Percentiles rank a stretch among this genome's conserved stretches.
phyloP scores from a whole-genome alignment of 1,140 invertebrate species.

The Plectus sambesii region DNA sequence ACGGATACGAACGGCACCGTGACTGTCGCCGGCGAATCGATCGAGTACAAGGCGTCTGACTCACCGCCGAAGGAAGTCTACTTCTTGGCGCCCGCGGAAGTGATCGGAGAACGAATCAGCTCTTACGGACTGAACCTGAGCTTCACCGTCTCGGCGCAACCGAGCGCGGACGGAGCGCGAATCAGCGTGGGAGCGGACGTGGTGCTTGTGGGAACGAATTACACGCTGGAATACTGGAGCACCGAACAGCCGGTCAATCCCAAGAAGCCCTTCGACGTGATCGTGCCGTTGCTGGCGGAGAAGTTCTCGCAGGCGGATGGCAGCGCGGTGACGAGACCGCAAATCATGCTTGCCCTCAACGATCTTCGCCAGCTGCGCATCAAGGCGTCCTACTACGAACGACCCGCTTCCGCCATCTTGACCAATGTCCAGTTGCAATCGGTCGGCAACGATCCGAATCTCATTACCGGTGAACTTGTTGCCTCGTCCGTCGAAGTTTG shows the following conservation, averaged over 20 bases:
- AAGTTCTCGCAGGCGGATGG: slow-evolving; percentile 48
- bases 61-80: no score
- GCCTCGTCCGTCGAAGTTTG: slow-evolving; percentile 78
- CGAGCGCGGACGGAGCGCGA: slow-evolving; percentile 50
- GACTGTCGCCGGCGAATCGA: slow-evolving; percentile 22
- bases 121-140: slow-evolving; percentile 40
- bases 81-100: no score
- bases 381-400: slow-evolving; percentile 70
- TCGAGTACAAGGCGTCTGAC: slow-evolving; percentile 23
- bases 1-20: slow-evolving; percentile 16
- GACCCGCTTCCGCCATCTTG: slow-evolving; percentile 53
- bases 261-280: slow-evolving; percentile 44
- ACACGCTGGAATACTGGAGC: slow-evolving; percentile 37
- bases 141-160: slow-evolving; percentile 54
- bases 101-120: no score
- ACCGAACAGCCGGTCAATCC: slow-evolving; percentile 58
- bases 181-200: slow-evolving; percentile 32
- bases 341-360: slow-evolving; percentile 79
- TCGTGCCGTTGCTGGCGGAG: slow-evolving; percentile 59
- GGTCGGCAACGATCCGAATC: slow-evolving; percentile 9
- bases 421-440: slow-evolving; percentile 40
- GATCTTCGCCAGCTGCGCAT: slow-evolving; percentile 70
- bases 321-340: slow-evolving; percentile 62
- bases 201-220: slow-evolving; percentile 24
- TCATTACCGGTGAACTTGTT: slow-evolving; percentile 16